Conservation (phyloP, 2,888 invertebrate genomes). For the Heliconius ethilla region DNA sequence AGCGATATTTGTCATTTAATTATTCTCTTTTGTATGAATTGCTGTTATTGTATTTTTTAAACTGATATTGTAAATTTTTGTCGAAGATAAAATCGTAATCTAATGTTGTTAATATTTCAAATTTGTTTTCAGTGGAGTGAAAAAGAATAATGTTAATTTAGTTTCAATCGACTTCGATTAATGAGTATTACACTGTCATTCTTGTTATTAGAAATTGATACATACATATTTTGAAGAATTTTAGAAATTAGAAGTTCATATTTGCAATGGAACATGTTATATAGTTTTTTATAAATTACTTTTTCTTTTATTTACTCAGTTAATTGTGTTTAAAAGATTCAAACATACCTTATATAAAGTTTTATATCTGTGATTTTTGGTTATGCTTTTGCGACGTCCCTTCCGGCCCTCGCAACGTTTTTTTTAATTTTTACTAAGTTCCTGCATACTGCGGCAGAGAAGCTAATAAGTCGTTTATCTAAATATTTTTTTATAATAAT, state of each 20-base stretch:
- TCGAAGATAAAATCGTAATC: not conserved
- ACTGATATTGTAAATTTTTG: not conserved
- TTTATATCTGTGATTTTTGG: slow-evolving; percentile 27
- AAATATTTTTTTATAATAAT: not conserved
- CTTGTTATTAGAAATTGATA: not conserved
- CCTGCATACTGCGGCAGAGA: not conserved
- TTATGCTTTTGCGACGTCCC: slow-evolving; percentile 16
- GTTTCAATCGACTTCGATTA: not conserved
- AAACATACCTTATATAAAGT: slow-evolving; percentile 10
- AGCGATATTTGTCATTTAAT: not conserved
- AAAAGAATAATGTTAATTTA: not conserved
- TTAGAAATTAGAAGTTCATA: not conserved
- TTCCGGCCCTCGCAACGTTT: slow-evolving; percentile 10
- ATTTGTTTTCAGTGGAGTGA: not conserved
- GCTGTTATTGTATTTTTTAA: not conserved
- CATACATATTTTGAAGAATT: not conserved
- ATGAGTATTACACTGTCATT: not conserved
- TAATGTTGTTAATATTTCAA: not conserved
- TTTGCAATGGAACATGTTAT: not conserved
- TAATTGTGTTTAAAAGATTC: not conserved
- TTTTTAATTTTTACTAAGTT: slow-evolving; percentile 2
- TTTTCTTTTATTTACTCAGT: not conserved
- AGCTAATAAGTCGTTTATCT: not conserved
- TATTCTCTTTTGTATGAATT: not conserved
- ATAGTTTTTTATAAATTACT: not conserved